Evolutionary conservation across 2,888 invertebrate genomes (phyloP), one percentile per base, ranked within the genome.

Genomic region (Drosophila melanosoma): DNA sequence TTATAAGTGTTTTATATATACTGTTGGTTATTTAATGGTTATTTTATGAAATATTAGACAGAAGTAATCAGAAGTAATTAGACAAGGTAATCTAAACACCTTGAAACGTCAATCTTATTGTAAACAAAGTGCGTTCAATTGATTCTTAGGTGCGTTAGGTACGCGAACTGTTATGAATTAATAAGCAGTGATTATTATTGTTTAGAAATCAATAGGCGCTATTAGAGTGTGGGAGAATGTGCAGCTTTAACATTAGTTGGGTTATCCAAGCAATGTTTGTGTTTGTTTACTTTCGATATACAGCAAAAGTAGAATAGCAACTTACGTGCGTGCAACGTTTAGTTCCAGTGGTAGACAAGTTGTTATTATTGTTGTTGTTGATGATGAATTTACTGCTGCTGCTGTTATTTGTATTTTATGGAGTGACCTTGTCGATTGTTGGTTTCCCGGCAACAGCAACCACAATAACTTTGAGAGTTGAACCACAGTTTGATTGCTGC

Each of bases 311-410:
- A 11, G 33, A 35, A 5, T 15, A 15, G 5, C n/a, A 59, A 77
- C 69, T 79, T 76, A 76, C 79, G 62, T 69, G 67, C 56, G 64
- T 74, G 61, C 56, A 56, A 62, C 49, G 49, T 45, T 60, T 62
- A n/a, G 20, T 48, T 64, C 40, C 52, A 60, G 57, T 38, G 69
- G 69, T 40, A 60, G 20, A 35, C 36, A 58, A 38, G 42, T 60
- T 59, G 12, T 62, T 52, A 8, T 54, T 54, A 48, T 20, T 17
- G 38, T 17, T 52, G 10, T 26, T 26, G 23, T 17, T 15, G 42
- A 11, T n/a, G n/a, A n/a, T 42, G 42, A 6, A 10, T 23, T 23
- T 45, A 1, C 1, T 45, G 15, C 1, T 61, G 15, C 1, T 61
- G 42, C 57, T 58, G 17, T 62, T 42, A 12, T 60, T 64, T 51